Evolutionary conservation across 23 tunicate species (phyloP).

Genomic region (Phallusia fumigata): DNA sequence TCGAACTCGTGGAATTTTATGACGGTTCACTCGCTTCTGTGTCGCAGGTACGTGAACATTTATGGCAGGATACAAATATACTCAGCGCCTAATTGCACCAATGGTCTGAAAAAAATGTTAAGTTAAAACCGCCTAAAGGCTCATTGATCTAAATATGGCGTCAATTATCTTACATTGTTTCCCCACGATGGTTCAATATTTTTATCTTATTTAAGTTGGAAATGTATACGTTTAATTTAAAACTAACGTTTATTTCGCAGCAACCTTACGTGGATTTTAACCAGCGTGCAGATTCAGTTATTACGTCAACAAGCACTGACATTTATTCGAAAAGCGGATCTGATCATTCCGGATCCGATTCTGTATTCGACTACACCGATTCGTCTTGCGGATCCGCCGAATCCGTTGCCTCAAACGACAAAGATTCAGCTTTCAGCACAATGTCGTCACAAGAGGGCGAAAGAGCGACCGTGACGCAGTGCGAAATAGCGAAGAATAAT

Average conservation of each 20-base stretch:
- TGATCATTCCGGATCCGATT: conserved; percentile 16
- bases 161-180: no score
- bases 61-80: no score
- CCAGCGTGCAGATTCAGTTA: neutral
- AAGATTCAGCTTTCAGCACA: neutral
- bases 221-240: neutral
- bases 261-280: conserved; percentile 16
- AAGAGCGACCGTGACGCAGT: neutral
- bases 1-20: conserved; percentile 23
- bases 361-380: conserved; percentile 18
- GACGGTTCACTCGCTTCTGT: conserved; percentile 15
- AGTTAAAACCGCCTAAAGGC: no score
- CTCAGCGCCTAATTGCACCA: no score
- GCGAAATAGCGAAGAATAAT: neutral
- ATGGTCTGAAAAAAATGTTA: no score
- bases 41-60: conserved; percentile 23
- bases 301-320: conserved; percentile 6
- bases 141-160: no score
- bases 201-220: no score
- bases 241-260: neutral
- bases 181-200: no score
- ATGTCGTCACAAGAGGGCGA: conserved; percentile 3
- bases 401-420: neutral
- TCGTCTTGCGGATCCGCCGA: neutral
- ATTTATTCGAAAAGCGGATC: neutral